phyloP scores from a whole-genome alignment of 1,140 invertebrate species.

The Oscheius sp. region DNA sequence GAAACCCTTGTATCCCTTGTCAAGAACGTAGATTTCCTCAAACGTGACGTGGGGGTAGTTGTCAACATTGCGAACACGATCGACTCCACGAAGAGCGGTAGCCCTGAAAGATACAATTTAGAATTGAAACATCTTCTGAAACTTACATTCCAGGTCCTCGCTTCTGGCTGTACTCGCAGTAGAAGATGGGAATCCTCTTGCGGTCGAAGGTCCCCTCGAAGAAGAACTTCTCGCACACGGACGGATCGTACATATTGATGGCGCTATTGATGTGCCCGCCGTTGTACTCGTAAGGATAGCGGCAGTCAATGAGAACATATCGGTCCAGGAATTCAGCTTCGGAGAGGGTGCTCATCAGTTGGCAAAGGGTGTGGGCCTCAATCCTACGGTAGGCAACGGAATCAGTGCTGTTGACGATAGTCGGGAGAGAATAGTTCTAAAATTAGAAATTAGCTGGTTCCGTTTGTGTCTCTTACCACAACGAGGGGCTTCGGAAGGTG shows the following conservation, averaged over 20 bases:
- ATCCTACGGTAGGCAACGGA: conserved; percentile 47
- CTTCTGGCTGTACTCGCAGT: conserved; percentile 95
- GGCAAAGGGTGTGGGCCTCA: conserved; percentile 34
- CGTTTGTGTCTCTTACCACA: neutral
- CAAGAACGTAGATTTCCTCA: conserved; percentile 87
- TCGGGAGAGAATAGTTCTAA: conserved; percentile 41
- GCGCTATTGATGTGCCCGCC: conserved; percentile 79
- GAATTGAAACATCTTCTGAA: conserved; percentile 35
- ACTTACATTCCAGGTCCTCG: conserved; percentile 80
- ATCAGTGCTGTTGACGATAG: conserved; percentile 15
- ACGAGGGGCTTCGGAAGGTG: neutral
- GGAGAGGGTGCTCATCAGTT: conserved; percentile 36
- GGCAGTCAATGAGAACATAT: conserved; percentile 65
- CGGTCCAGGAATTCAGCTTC: conserved; percentile 41
- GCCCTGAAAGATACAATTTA: conserved; percentile 66
- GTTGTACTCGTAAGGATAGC: conserved; percentile 95
- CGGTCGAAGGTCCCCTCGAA: conserved; percentile 1
- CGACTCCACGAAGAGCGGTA: conserved; percentile 77
- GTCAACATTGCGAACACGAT: conserved; percentile 77
- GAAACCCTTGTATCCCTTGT: conserved; percentile 89
- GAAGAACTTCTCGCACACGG: conserved; percentile 6
- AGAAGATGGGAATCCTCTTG: conserved; percentile 59
- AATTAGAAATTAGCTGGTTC: conserved; percentile 2
- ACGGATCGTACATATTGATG: conserved; percentile 36
- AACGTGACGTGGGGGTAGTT: conserved; percentile 82